Percentiles rank a stretch among this genome's conserved stretches.
Conservation (phyloP, 2,797 vertebrate species). For the Clarias laeviceps region DNA sequence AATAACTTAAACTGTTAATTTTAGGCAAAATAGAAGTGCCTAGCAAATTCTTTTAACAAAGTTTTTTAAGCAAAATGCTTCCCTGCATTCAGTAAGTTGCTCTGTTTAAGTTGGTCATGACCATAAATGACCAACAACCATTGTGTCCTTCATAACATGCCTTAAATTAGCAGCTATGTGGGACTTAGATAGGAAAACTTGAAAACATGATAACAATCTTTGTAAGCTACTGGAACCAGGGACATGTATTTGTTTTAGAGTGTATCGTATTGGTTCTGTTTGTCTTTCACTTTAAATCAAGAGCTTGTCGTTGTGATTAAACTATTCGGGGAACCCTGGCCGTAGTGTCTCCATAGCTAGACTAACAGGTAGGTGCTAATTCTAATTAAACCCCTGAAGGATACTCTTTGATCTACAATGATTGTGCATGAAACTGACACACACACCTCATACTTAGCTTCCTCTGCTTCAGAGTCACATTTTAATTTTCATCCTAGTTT, state of each 20-base stretch:
- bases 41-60: not conserved
- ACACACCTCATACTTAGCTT: conserved; percentile 14
- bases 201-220: conserved; percentile 12
- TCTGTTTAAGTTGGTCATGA: not conserved
- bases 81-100: no score
- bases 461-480: conserved; percentile 67
- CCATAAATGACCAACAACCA: not conserved
- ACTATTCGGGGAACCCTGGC: conserved; percentile 4
- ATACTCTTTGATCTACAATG: conserved; percentile 75
- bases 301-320: not conserved
- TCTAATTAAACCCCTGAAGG: conserved; percentile 63
- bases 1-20: not conserved
- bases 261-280: no score
- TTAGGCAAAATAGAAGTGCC: not conserved
- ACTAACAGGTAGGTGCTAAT: conserved; percentile 73
- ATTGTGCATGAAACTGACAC: conserved; percentile 33
- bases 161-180: not conserved
- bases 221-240: not conserved
- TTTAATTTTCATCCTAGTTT: conserved; percentile 71
- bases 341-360: conserved; percentile 12
- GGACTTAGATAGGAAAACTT: not conserved
- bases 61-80: conserved; percentile 13
- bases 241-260: not conserved
- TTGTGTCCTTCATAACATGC: not conserved
- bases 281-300: conserved; percentile 4